Evolutionary conservation across 92 coral and sea anemone genomes (phyloP).

Genomic region (Epizoanthus ramosus): DNA sequence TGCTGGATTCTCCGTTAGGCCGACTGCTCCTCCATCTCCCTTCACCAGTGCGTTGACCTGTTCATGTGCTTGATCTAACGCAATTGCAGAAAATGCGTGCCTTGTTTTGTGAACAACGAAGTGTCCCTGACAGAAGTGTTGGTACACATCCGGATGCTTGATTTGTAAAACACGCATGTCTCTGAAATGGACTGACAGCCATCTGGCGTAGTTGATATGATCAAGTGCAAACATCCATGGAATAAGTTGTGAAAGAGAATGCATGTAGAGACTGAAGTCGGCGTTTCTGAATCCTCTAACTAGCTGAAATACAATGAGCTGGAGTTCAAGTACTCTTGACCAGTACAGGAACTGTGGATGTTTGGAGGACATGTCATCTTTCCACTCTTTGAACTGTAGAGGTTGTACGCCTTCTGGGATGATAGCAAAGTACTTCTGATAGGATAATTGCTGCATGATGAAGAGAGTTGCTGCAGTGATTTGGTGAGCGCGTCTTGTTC

Average conservation of each 20-base stretch:
- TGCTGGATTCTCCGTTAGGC: conserved; percentile 22
- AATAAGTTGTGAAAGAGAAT: conserved; percentile 17
- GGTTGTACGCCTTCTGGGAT: conserved; percentile 3
- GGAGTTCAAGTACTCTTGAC: conserved; percentile 31
- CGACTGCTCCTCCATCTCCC: conserved; percentile 30
- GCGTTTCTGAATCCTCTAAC: conserved; percentile 32
- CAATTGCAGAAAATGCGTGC: background rate
- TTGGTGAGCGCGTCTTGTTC: conserved; percentile 47
- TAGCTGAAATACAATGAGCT: conserved; percentile 17
- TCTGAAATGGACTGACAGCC: conserved; percentile 39
- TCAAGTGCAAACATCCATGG: conserved; percentile 42
- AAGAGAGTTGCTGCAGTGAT: conserved; percentile 20
- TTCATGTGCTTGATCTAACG: background rate
- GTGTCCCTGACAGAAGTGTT: background rate
- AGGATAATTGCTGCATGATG: conserved; percentile 6
- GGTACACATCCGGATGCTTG: conserved; percentile 9
- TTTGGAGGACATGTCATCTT: conserved; percentile 10
- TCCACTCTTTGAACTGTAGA: conserved; percentile 16
- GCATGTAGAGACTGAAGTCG: conserved; percentile 24
- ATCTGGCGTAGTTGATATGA: conserved; percentile 27
- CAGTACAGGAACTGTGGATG: conserved; percentile 26
- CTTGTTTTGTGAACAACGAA: conserved; percentile 16
- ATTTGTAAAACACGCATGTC: conserved; percentile 17
- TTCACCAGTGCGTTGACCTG: conserved; percentile 6
- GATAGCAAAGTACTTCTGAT: conserved; percentile 4